These are phyloP conservation scores for Ramphastos sulfuratus DNA, from an alignment of 2,113 vertebrate genomes.

Conservation along the genomic window DNA sequence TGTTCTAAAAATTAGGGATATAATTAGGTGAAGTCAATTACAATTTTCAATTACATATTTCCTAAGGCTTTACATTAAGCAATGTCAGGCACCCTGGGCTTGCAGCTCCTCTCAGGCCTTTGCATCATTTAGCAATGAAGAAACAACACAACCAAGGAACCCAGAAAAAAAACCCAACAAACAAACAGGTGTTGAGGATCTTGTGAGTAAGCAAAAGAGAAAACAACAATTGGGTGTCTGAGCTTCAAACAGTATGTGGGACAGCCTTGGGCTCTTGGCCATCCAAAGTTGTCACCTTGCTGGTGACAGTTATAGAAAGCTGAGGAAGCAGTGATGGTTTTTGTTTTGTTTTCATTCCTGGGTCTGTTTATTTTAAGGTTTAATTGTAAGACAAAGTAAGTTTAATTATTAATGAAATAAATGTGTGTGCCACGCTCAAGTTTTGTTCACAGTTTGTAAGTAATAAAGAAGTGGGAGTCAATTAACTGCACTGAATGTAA, in stretches of 20 bases:
- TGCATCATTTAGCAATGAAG: background rate
- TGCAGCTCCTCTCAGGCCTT: background rate
- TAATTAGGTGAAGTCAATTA: slow-evolving; percentile 48
- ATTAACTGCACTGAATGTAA: slow-evolving; percentile 3
- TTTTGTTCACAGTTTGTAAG: background rate
- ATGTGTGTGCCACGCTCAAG: background rate
- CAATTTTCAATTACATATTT: slow-evolving; percentile 21
- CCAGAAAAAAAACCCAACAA: background rate
- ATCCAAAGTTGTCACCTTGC: background rate
- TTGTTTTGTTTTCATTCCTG: background rate
- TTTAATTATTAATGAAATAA: background rate
- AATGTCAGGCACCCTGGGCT: background rate
- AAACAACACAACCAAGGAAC: background rate
- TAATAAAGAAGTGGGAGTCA: slow-evolving; percentile 24
- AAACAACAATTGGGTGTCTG: background rate
- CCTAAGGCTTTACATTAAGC: slow-evolving; percentile 15
- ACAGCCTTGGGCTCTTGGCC: background rate
- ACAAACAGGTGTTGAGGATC: background rate
- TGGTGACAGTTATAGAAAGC: background rate
- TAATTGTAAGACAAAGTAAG: background rate
- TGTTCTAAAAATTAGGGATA: slow-evolving; percentile 36
- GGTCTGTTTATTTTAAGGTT: background rate
- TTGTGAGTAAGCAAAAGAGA: background rate
- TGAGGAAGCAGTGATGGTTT: background rate
- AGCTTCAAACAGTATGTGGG: background rate